phyloP scores from a whole-genome alignment of 2,113 vertebrate genomes.

The Aviceda subcristata region DNA sequence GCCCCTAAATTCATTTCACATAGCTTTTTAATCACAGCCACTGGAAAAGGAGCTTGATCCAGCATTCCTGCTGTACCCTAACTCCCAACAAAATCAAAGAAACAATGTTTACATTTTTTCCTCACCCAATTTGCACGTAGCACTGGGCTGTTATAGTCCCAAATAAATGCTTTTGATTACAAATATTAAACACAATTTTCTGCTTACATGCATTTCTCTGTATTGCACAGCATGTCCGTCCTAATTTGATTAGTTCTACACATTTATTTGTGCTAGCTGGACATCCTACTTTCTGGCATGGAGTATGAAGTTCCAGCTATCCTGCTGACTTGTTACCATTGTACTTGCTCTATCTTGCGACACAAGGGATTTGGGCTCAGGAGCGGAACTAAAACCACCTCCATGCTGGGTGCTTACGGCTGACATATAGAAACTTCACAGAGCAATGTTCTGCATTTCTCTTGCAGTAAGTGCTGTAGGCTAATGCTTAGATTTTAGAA shows the following conservation, averaged over 20 bases:
- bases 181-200: constrained; percentile 71
- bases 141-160: neutral
- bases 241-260: constrained; percentile 74
- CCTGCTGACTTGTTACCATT: constrained; percentile 63
- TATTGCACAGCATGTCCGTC: constrained; percentile 65
- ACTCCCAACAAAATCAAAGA: constrained; percentile 42
- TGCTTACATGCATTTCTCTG: constrained; percentile 69
- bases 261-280: constrained; percentile 67
- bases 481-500: constrained; percentile 9
- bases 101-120: constrained; percentile 45
- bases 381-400: constrained; percentile 52
- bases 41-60: constrained; percentile 6
- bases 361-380: constrained; percentile 24
- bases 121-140: constrained; percentile 45
- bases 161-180: constrained; percentile 66
- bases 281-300: constrained; percentile 59
- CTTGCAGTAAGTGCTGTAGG: neutral
- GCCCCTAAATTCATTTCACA: neutral
- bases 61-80: constrained; percentile 2
- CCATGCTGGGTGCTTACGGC: neutral
- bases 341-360: constrained; percentile 26
- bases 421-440: neutral
- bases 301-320: constrained; percentile 51
- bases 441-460: constrained; percentile 8
- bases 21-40: constrained; percentile 17